Percentiles rank a stretch among this genome's conserved stretches.
These are phyloP conservation scores for Benitochromis conjunctus DNA, from an alignment of 2,113 vertebrate genomes.

Conservation along the genomic window DNA sequence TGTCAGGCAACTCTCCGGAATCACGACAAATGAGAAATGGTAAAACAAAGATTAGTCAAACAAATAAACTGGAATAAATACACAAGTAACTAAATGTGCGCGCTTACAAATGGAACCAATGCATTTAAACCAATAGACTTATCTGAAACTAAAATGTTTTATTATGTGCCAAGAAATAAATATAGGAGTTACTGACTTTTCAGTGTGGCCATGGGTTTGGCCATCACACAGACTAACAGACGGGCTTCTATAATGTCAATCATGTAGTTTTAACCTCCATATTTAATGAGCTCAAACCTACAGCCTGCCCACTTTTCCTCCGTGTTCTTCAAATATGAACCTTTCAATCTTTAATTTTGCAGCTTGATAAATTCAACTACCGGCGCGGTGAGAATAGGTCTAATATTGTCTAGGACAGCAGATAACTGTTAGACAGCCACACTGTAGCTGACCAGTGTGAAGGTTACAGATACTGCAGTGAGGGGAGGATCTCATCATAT, in stretches of 20 bases:
- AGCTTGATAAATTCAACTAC: neutral
- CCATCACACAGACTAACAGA: too few species aligned
- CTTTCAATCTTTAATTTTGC: neutral
- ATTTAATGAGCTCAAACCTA: neutral
- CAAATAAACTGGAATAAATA: too few species aligned
- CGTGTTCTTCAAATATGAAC: neutral
- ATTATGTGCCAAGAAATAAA: too few species aligned
- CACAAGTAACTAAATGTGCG: too few species aligned
- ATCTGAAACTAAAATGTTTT: too few species aligned
- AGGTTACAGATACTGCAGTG: constrained; percentile 24
- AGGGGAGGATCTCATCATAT: constrained; percentile 17
- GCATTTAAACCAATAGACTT: too few species aligned
- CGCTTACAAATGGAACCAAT: too few species aligned
- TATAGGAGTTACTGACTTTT: too few species aligned
- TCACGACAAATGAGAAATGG: too few species aligned
- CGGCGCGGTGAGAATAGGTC: neutral
- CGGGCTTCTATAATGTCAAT: neutral
- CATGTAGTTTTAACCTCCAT: neutral
- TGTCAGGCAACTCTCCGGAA: too few species aligned
- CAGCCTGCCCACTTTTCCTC: neutral
- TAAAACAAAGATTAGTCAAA: too few species aligned
- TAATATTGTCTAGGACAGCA: neutral
- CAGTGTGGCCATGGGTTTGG: too few species aligned
- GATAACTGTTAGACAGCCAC: neutral
- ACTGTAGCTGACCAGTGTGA: constrained; percentile 7